Evolutionary conservation across 2,113 vertebrate species (phyloP).

Genomic region (Mirounga angustirostris): DNA sequence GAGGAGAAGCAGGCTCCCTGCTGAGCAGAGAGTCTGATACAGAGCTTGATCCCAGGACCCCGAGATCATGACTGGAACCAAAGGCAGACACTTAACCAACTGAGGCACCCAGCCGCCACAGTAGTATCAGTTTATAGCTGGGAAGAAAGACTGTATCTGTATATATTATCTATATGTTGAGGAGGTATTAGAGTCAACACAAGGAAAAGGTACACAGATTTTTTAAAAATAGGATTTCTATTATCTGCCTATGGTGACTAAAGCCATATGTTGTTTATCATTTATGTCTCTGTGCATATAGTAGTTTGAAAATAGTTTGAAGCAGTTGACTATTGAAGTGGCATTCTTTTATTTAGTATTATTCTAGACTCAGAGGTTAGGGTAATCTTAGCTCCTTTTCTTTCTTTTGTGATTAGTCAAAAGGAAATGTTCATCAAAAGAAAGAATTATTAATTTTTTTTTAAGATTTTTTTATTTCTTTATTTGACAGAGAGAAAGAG

Average conservation of each 20-base stretch:
- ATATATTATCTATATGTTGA: constrained; percentile 18
- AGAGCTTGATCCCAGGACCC: neutral
- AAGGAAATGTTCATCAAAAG: constrained; percentile 71
- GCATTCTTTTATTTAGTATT: constrained; percentile 74
- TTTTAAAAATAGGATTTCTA: constrained; percentile 59
- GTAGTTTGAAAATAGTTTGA: constrained; percentile 83
- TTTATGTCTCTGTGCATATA: constrained; percentile 79
- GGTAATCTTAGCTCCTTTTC: constrained; percentile 77
- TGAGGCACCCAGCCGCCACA: neutral
- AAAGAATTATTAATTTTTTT: neutral
- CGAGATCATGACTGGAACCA: neutral
- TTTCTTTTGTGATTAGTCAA: constrained; percentile 74
- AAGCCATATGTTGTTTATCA: constrained; percentile 84
- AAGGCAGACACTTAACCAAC: neutral
- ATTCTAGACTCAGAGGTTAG: constrained; percentile 75
- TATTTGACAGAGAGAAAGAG: too few species aligned
- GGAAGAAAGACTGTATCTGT: constrained; percentile 53
- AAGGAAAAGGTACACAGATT: constrained; percentile 75
- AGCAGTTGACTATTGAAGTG: constrained; percentile 81
- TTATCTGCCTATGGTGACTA: constrained; percentile 81
- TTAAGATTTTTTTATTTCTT: neutral
- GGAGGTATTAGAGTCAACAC: constrained; percentile 70
- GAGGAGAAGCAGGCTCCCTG: neutral
- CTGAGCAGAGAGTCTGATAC: neutral
- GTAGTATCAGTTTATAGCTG: constrained; percentile 58